These are phyloP conservation scores for Periophthalmodon schlosseri DNA, from an alignment of 2,113 vertebrate species.

Conservation along the genomic window DNA sequence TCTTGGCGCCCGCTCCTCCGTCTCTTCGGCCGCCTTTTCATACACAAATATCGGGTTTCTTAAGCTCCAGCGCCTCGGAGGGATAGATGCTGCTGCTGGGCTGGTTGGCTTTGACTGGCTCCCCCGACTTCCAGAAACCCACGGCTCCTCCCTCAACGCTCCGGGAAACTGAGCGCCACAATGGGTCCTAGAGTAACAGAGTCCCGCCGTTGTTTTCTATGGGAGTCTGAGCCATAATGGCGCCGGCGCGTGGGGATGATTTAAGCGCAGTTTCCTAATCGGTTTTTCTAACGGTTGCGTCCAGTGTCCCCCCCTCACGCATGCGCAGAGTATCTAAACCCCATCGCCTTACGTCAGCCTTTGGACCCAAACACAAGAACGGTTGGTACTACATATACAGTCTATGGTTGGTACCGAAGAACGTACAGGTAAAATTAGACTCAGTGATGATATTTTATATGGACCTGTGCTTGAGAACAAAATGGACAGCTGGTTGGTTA, in stretches of 20 bases:
- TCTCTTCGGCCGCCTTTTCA: neutral
- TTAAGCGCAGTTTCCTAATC: conserved; percentile 72
- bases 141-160: conserved; percentile 74
- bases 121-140: conserved; percentile 68
- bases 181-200: conserved; percentile 45
- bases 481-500: too few relatives aligned
- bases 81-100: conserved; percentile 40
- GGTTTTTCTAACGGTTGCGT: conserved; percentile 49
- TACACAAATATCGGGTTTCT: conserved; percentile 35
- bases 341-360: conserved; percentile 76
- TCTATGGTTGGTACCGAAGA: too few relatives aligned
- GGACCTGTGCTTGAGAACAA: too few relatives aligned
- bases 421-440: too few relatives aligned
- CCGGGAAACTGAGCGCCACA: conserved; percentile 72
- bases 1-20: conserved; percentile 20
- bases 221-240: conserved; percentile 73
- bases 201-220: neutral
- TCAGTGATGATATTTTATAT: too few relatives aligned
- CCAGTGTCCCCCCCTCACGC: conserved; percentile 49
- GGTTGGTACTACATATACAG: too few relatives aligned
- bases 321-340: conserved; percentile 55
- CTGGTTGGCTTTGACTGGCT: conserved; percentile 70
- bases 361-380: conserved; percentile 1
- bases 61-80: conserved; percentile 52
- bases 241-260: conserved; percentile 25